Evolutionary conservation across 2,888 invertebrate species (phyloP).

Genomic region (Brenthis daphne): DNA sequence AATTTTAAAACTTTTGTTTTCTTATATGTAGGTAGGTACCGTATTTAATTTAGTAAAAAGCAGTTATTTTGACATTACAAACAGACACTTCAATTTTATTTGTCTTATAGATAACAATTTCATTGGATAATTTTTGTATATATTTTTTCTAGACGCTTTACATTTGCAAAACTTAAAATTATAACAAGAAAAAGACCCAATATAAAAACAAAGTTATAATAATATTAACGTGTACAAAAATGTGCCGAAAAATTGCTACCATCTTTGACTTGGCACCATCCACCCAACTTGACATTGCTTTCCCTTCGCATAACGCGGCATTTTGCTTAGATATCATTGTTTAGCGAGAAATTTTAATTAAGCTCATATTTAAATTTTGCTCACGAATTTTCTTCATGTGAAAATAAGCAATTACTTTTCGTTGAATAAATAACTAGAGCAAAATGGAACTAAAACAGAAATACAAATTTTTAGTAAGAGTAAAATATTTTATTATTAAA

Average conservation of each 20-base stretch:
- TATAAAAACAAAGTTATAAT: too few species aligned
- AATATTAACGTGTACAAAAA: neutral
- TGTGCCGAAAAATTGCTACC: neutral
- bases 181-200: too few species aligned
- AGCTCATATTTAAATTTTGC: constrained; percentile 60
- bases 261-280: constrained; percentile 39
- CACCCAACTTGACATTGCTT: constrained; percentile 51
- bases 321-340: constrained; percentile 69
- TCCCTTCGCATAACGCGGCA: constrained; percentile 61
- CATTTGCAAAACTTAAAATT: too few species aligned
- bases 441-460: neutral
- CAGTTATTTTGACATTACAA: too few species aligned
- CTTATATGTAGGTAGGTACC: too few species aligned
- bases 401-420: constrained; percentile 18
- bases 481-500: too few species aligned
- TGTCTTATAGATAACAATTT: too few species aligned
- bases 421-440: neutral
- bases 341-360: constrained; percentile 72
- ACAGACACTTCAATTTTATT: too few species aligned
- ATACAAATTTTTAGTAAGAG: neutral
- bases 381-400: constrained; percentile 22
- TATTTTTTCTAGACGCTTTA: too few species aligned
- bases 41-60: too few species aligned
- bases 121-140: too few species aligned
- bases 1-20: too few species aligned